Evolutionary conservation across 2,888 invertebrate genomes (phyloP), one percentile per base, ranked within the genome.

Genomic region (Aleiodes alternator): DNA sequence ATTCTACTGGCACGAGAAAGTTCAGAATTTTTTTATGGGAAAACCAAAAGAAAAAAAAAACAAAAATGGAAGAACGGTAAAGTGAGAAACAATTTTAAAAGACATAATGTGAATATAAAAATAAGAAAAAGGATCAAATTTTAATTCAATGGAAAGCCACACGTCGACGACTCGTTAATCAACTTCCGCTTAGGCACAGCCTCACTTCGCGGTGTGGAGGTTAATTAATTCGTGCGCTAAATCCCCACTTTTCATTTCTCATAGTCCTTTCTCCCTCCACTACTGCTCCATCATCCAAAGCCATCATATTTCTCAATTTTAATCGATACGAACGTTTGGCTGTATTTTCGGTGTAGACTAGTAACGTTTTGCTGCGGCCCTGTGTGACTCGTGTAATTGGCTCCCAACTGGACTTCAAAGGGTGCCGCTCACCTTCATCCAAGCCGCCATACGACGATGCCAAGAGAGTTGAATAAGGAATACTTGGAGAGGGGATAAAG

Each of bases 331-430:
- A 80, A 83, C 82, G 84, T 64, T 64, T 82, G 83, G 79, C 81
- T 84, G 84, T 85, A 85, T 84, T 86, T 86, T 84, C 81, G 84
- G 81, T 82, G 80, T 74, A 79, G 77, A 69, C 77, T 75, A 72
- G 78, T 71, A 61, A 69, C 51, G 61, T 72, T 23, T 61, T 72
- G 80, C 81, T 87, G 87, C 87, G 88, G 88, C 87, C 87, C 88
- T 89, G 88, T 88, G 89, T 89, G 89, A 89, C 89, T 89, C 89
- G 89, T 89, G 89, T 89, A 89, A 89, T 89, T 89, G 89, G 89
- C 89, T 89, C 88, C 89, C 89, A 89, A 89, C 88, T 89, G 89
- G 89, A 89, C 89, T 88, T 89, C 89, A 89, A 89, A 89, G 87
- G 86, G 83, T 78, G 86, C 89, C 89, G 89, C 89, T 89, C 85